A percentile compares a stretch with the other conserved stretches of the same genome.
phyloP scores from a whole-genome alignment of 1,140 invertebrate species.

The Sweltsa coloradensis region DNA sequence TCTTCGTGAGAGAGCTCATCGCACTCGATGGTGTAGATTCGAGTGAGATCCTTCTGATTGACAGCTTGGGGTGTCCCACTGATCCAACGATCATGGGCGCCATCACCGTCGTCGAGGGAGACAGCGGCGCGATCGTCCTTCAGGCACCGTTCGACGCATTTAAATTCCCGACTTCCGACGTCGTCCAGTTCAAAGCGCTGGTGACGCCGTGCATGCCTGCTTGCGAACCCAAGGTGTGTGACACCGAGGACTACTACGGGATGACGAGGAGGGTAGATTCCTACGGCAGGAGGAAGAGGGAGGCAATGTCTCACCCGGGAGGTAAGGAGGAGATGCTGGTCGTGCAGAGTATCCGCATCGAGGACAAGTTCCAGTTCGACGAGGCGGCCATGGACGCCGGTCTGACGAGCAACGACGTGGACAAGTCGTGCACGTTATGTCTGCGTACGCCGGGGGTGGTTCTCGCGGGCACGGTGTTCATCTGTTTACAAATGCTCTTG shows the following conservation, averaged over 20 bases:
- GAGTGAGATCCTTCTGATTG: slow-evolving; percentile 37
- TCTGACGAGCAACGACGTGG: neutral
- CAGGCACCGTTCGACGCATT: slow-evolving; percentile 41
- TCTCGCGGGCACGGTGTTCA: neutral
- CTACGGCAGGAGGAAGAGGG: slow-evolving; percentile 27
- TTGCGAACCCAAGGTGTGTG: slow-evolving; percentile 36
- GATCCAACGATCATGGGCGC: slow-evolving; percentile 37
- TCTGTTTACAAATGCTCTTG: slow-evolving; percentile 2
- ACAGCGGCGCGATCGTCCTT: slow-evolving; percentile 27
- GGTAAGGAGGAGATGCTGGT: slow-evolving; percentile 31
- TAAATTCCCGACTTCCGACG: slow-evolving; percentile 40
- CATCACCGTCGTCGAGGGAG: slow-evolving; percentile 23
- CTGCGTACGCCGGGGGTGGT: neutral
- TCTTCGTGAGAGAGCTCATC: slow-evolving; percentile 40
- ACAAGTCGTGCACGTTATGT: neutral
- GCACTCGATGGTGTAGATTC: slow-evolving; percentile 38
- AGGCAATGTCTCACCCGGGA: neutral
- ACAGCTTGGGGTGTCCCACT: slow-evolving; percentile 36
- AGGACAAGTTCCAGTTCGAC: slow-evolving; percentile 34
- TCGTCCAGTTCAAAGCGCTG: slow-evolving; percentile 40
- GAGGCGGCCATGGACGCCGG: neutral
- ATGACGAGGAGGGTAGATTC: slow-evolving; percentile 27
- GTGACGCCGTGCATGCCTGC: slow-evolving; percentile 38
- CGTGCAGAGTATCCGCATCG: slow-evolving; percentile 35
- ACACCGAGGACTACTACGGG: slow-evolving; percentile 31